Evolutionary conservation across 2,113 vertebrate species (phyloP), one percentile per base, ranked within the genome.

Genomic region (Actenoides lindsayi): DNA sequence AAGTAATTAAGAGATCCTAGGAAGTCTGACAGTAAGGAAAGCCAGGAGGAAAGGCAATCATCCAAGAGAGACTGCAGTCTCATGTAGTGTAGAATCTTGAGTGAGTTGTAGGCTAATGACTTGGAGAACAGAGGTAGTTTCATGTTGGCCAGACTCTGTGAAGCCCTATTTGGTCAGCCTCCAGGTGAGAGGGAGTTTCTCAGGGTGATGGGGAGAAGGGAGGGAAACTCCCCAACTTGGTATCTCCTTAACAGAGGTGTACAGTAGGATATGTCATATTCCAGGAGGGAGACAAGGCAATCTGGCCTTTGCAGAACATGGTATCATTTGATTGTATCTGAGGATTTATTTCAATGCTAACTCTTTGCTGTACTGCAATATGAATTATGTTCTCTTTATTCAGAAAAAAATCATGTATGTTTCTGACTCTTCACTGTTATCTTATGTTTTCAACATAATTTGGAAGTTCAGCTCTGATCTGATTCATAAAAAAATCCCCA

Each of bases 31-130:
- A 10, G 13, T 68, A n/a, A 37, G 50, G 67, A 68, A 73, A 83
- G 33, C 30, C 27, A 79, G 54, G 67, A 82, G 41, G 41, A 80
- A 56, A 19, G 51, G 5, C 5, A 33, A 1, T 67, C 20, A 57
- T 51, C 13, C 41, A 73, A 20, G 33, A 20, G 2, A 63, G 41
- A 31, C 18, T 90, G 65, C 19, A 44, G 20, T 50, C 27, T 75
- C 0, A 0, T 41, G 48, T 73, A 31, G 21, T 16, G 10, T 25
- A 53, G 67, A 59, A 18, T 27, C 17, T 30, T 57, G 37, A 65
- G 37, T 33, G 54, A 70, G 15, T 14, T 77, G 37, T 54, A 87
- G 25, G 21, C 42, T 64, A 39, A 16, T 16, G 19, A 5, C 31
- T 25, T 44, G 44, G 39, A 53, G 9, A 62, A 27, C 17, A 2